Evolutionary conservation across 2,888 invertebrate genomes (phyloP), one percentile per base, ranked within the genome.

Genomic region (Drosophila pegasa): DNA sequence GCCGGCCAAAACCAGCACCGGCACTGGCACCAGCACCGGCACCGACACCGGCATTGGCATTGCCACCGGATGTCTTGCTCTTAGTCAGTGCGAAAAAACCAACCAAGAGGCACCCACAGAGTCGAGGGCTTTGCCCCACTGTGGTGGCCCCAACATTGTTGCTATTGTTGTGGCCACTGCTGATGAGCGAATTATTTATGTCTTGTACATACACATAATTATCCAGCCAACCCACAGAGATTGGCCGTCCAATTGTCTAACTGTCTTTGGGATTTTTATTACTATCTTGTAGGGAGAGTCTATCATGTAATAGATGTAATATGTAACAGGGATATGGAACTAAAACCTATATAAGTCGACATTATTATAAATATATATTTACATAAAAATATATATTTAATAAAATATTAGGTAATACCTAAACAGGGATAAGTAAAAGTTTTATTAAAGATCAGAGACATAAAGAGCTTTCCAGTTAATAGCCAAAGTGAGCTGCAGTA

Each of bases 191-290:
- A 88, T 83, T 83, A 88, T 88, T 83, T 88, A 83, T 86, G 67
- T 82, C 71, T 82, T 86, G 88, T 88, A 76, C 70, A 43, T 88
- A 88, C 77, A 88, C 88, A 83, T 83, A 87, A 83, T 83, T 83
- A 88, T 82, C 88, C 68, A 75, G 60, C 63, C 67, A 72, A 47
- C 37, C 63, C 66, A 22, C 59, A 38, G 45, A 62, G 33, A 57
- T 67, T 47, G 57, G 33, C 80, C 52, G 65, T 50, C 67, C 57
- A 54, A 45, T 50, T 56, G 67, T 61, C 65, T 62, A 59, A 33
- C 65, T 51, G 55, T 66, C 59, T 57, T 60, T 52, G 25, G 3
- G 55, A 47, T 29, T 45, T 57, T 51, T 50, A 20, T 25, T 14
- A 20, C 35, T 12, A 45, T 73, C n/a, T 64, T 59, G 3, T 25